A percentile compares a stretch with the other conserved stretches of the same genome.
Evolutionary conservation across 2,888 invertebrate species (phyloP).

Genomic region (Polyommatus icarus): DNA sequence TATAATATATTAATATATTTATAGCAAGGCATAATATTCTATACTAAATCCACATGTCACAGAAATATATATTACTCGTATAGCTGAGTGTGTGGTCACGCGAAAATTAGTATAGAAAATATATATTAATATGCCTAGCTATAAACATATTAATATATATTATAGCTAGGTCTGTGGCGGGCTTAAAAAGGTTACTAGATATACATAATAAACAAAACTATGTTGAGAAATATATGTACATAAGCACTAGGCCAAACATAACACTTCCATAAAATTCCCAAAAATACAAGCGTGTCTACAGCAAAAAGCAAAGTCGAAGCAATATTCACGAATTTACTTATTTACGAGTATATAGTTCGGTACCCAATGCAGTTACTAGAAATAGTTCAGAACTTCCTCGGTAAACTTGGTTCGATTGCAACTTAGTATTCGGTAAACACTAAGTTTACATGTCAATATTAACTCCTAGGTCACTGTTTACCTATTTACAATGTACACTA

Average conservation of each 20-base stretch:
- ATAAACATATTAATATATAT: too few relatives aligned
- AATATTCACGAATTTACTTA: conserved; percentile 26
- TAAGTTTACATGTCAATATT: conserved; percentile 41
- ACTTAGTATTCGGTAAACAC: conserved; percentile 42
- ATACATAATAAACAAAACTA: too few relatives aligned
- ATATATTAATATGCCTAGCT: too few relatives aligned
- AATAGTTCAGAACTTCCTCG: conserved; percentile 42
- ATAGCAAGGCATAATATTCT: too few relatives aligned
- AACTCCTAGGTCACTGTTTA: conserved; percentile 33
- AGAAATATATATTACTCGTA: too few relatives aligned
- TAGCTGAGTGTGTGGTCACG: too few relatives aligned
- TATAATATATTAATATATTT: too few relatives aligned
- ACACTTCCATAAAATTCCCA: neutral
- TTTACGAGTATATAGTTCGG: conserved; percentile 17
- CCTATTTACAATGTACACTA: conserved; percentile 1
- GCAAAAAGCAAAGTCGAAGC: conserved; percentile 16
- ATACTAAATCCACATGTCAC: too few relatives aligned
- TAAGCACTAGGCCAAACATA: neutral
- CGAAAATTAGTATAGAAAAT: too few relatives aligned
- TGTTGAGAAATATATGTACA: too few relatives aligned
- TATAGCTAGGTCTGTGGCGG: too few relatives aligned
- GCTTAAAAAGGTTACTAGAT: too few relatives aligned
- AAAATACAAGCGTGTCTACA: neutral
- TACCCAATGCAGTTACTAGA: conserved; percentile 34
- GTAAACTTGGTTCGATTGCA: conserved; percentile 43